Evolutionary conservation across 2,113 vertebrate species (phyloP), one percentile per base, ranked within the genome.

Genomic region (Odocoileus hemionus): DNA sequence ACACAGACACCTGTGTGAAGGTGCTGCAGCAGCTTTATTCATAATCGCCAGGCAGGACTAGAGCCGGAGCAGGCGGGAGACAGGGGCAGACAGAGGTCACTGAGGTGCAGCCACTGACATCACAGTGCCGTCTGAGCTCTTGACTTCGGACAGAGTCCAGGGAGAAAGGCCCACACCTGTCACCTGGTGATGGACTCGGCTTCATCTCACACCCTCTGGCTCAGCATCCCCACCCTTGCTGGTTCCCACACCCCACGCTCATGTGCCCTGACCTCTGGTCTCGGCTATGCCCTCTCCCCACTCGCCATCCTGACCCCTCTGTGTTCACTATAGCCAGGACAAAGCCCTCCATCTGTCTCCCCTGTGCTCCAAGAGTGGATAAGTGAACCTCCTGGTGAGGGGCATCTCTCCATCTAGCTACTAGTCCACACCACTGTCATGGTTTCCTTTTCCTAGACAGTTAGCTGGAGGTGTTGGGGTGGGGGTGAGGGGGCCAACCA

Each of bases 1-100:
- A 36, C 64, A 14, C 15, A 36, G 2, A 15, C 1, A 12, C 54
- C 39, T 0, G 1, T 26, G 6, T 19, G 1, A 5, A 4, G 23
- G 14, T 17, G 12, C 5, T 0, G 2, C 3, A 14, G 54, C 43
- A 11, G 54, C 25, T 50, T 7, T 10, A 2, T 23, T 23, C 10
- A 30, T 1, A 13, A 16, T 2, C 1, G 30, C 52, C 2, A 0
- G 26, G 91, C 1, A 7, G 54, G 39, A 47, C 21, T 3, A 12
- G 52, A 33, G 33, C 55, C 43, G 2, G 28, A 80, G 23, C 43
- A 17, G 43, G 21, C 5, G 0, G 3, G 67, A 70, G 23, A 43
- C 12, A 3, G 57, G 9, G 89, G 43, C 64, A 43, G 70, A 4
- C 1, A 0, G 39, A 9, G 54, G 23, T 30, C 15, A 4, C 7